Evolutionary conservation across 2,797 vertebrate genomes (phyloP).

Genomic region (Linurgus olivaceus): DNA sequence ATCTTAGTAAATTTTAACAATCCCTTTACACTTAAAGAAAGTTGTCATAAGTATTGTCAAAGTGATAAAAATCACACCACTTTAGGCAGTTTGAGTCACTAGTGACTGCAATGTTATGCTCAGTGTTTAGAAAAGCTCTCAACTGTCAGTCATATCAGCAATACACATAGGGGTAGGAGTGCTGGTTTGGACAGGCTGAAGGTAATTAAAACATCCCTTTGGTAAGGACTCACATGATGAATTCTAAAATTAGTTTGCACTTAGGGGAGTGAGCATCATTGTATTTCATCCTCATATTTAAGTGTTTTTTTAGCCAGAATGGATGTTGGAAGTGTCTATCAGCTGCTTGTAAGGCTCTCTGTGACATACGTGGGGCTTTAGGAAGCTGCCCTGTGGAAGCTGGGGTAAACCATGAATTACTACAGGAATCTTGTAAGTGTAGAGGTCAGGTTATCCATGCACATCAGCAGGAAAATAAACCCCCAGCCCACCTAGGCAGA

Average conservation of each 20-base stretch:
- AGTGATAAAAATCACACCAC: slow-evolving; percentile 37
- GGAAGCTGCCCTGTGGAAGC: neutral
- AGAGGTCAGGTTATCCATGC: neutral
- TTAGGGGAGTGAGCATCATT: neutral
- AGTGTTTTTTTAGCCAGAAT: neutral
- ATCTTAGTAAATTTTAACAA: slow-evolving; percentile 2
- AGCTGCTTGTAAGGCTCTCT: neutral
- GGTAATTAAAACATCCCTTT: slow-evolving; percentile 4
- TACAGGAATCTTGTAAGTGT: neutral
- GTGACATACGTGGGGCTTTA: neutral
- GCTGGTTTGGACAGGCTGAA: neutral
- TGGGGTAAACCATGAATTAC: neutral
- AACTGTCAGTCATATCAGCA: slow-evolving; percentile 22
- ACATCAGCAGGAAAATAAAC: neutral
- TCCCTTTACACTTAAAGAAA: neutral
- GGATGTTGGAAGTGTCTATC: neutral
- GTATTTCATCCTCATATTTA: slow-evolving; percentile 20
- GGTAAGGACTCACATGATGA: neutral
- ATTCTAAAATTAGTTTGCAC: slow-evolving; percentile 15
- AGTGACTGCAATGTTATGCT: neutral
- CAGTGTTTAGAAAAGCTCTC: slow-evolving; percentile 31
- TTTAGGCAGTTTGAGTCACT: neutral
- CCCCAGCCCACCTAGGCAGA: neutral
- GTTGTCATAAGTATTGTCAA: slow-evolving; percentile 34
- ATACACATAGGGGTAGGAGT: neutral